Evolutionary conservation across 1,140 invertebrate genomes (phyloP).

Genomic region (Phenacoccus solenopsis): DNA sequence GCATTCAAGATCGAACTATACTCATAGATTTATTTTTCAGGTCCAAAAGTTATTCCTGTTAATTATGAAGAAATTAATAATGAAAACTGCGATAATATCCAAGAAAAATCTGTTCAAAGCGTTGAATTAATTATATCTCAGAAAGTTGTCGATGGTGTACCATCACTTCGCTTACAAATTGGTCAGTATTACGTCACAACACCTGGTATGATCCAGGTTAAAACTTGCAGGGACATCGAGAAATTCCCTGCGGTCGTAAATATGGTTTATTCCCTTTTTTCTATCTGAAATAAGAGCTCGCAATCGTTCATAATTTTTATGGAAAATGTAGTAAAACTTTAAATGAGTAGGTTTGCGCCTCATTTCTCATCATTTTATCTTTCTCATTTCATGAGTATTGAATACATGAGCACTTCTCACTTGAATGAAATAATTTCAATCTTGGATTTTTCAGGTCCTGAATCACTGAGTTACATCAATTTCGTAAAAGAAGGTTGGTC

Average conservation of each 20-base stretch:
- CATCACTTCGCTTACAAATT: background rate
- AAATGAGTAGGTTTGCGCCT: background rate
- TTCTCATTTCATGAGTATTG: too few relatives aligned
- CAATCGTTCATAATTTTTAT: background rate
- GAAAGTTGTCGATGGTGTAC: background rate
- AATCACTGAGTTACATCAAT: background rate
- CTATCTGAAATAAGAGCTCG: background rate
- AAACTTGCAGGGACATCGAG: too few relatives aligned
- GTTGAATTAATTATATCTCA: background rate
- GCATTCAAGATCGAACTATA: too few relatives aligned
- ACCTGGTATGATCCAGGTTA: background rate
- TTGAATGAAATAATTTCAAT: too few relatives aligned
- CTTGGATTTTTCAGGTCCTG: background rate
- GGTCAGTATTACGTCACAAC: too few relatives aligned
- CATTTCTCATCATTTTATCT: too few relatives aligned
- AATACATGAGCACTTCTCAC: too few relatives aligned
- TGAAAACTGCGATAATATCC: background rate
- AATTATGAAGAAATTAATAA: background rate
- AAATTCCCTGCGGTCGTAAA: too few relatives aligned
- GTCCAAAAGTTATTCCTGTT: background rate
- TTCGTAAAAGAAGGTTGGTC: background rate
- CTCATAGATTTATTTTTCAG: background rate
- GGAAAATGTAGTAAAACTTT: background rate
- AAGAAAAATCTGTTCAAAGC: background rate
- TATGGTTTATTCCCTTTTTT: background rate